These are phyloP conservation scores for Eulemur albifrons DNA, from an alignment of 2,797 vertebrate genomes.

Conservation along the genomic window DNA sequence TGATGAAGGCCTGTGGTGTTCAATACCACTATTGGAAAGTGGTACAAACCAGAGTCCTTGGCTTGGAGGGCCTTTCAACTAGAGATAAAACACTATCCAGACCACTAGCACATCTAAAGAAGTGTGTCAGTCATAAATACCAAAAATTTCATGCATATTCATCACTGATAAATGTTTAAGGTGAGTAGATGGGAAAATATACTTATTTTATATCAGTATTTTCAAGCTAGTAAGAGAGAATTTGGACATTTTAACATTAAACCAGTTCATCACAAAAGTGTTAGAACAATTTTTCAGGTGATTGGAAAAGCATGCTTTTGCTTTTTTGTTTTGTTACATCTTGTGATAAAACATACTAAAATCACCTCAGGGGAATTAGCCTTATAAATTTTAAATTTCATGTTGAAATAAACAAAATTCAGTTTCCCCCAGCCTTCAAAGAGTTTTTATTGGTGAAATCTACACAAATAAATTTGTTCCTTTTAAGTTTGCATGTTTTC, in stretches of 20 bases:
- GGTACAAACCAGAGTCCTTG: background rate
- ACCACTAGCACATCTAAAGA: background rate
- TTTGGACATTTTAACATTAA: background rate
- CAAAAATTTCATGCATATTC: background rate
- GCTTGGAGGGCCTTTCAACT: background rate
- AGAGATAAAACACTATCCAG: background rate
- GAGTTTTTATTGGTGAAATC: background rate
- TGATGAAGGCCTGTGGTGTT: background rate
- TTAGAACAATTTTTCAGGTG: background rate
- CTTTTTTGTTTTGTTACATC: background rate
- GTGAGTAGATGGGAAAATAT: background rate
- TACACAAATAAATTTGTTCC: background rate
- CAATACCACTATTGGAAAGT: background rate
- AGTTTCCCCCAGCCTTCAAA: background rate
- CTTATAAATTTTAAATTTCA: slow-evolving; percentile 12
- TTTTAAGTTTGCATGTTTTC: background rate
- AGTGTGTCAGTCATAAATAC: background rate
- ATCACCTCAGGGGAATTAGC: background rate
- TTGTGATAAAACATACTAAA: background rate
- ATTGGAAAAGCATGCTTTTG: background rate
- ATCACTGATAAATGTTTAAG: background rate
- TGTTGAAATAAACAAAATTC: background rate
- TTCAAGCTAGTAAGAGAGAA: background rate
- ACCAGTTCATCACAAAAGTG: background rate
- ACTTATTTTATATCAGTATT: background rate